Conservation (phyloP, 2,113 vertebrate genomes). For the Gobiocypris rarus region DNA sequence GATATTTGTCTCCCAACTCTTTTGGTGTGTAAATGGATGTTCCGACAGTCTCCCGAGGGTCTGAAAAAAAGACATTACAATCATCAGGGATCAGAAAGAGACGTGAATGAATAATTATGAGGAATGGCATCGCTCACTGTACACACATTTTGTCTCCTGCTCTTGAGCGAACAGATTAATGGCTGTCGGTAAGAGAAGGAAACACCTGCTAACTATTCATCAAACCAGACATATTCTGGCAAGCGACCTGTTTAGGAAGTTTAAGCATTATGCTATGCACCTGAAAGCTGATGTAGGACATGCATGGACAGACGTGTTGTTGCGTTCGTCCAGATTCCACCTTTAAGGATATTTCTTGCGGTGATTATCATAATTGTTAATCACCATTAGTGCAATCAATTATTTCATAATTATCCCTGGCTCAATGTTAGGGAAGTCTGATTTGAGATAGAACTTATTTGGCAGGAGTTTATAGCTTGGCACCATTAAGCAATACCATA, state of each 20-base stretch:
- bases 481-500: slow-evolving; percentile 2
- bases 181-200: slow-evolving; percentile 52
- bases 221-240: slow-evolving; percentile 52
- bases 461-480: slow-evolving; percentile 14
- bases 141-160: slow-evolving; percentile 50
- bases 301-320: not conserved
- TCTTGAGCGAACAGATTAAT: slow-evolving; percentile 60
- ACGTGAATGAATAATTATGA: slow-evolving; percentile 62
- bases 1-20: slow-evolving; percentile 50
- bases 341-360: not conserved
- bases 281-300: slow-evolving; percentile 9
- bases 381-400: slow-evolving; percentile 10
- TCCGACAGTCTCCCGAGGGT: slow-evolving; percentile 43
- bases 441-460: not conserved
- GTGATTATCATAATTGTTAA: not conserved
- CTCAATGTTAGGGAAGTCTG: not conserved
- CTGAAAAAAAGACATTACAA: slow-evolving; percentile 41
- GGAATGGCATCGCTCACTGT: slow-evolving; percentile 58
- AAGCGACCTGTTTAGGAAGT: slow-evolving; percentile 45
- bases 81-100: slow-evolving; percentile 49
- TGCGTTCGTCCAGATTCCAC: not conserved
- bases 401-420: not conserved
- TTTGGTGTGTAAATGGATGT: slow-evolving; percentile 46
- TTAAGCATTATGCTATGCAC: slow-evolving; percentile 26
- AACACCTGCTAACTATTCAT: slow-evolving; percentile 67